phyloP scores from a whole-genome alignment of 2,113 vertebrate species.

The Bolborhynchus lineola region DNA sequence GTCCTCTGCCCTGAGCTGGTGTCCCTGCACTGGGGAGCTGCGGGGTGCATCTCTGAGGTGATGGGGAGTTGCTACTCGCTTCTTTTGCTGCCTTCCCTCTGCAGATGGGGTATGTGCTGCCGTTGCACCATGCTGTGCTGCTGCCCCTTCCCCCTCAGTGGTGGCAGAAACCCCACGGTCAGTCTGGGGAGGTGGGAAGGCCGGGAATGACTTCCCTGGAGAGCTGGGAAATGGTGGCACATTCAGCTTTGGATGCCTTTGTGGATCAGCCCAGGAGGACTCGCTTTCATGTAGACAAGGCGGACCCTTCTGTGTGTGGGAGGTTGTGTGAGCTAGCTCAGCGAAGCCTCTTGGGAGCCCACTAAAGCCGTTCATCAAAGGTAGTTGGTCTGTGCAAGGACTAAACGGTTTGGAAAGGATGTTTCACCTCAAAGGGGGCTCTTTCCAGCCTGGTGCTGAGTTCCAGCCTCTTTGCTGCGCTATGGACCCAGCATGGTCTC shows the following conservation, averaged over 20 bases:
- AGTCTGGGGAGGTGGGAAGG: neutral
- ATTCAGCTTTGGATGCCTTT: neutral
- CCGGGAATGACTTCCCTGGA: neutral
- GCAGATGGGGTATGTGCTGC: neutral
- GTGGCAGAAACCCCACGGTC: fast-evolving
- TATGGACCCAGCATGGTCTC: fast-evolving
- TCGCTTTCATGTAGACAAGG: neutral
- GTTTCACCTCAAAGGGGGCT: neutral
- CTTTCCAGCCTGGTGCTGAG: neutral
- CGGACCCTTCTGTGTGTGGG: neutral
- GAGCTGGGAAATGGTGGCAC: fast-evolving
- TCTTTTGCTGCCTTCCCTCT: fast-evolving
- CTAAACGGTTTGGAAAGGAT: neutral
- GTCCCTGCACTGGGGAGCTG: neutral
- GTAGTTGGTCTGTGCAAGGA: neutral
- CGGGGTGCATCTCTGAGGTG: fast-evolving
- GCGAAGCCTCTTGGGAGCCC: neutral
- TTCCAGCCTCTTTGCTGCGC: neutral
- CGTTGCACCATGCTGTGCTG: neutral
- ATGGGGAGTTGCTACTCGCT: fast-evolving
- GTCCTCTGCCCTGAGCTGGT: neutral
- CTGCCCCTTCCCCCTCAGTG: fast-evolving
- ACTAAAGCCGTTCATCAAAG: conserved; percentile 12
- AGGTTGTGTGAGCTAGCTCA: neutral
- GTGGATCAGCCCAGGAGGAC: neutral